Conservation (phyloP, 2,797 vertebrate genomes). For the Poliocrania exsul region DNA sequence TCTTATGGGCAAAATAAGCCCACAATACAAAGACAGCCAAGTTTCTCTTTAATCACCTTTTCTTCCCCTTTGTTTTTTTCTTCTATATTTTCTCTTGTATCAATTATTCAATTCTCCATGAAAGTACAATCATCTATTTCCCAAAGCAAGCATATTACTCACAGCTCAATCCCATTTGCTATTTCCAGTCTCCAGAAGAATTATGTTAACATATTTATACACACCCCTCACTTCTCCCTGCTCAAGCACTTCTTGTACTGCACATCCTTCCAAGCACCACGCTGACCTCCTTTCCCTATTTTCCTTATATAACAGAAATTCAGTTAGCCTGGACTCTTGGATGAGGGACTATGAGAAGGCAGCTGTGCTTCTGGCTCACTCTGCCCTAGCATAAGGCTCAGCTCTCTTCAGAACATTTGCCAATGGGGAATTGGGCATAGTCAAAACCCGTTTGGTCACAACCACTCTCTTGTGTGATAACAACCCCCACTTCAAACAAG, state of each 20-base stretch:
- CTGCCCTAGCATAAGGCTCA: neutral
- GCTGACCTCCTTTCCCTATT: neutral
- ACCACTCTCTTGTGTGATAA: neutral
- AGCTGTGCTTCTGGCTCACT: neutral
- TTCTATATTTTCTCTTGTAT: neutral
- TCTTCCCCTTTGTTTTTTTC: neutral
- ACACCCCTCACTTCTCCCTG: neutral
- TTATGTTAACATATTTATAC: neutral
- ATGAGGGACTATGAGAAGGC: neutral
- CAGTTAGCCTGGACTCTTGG: neutral
- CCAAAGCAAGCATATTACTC: neutral
- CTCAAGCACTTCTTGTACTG: neutral
- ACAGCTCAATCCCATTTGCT: neutral
- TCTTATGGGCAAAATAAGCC: neutral
- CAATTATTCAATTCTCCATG: neutral
- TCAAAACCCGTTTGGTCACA: neutral
- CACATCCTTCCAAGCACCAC: neutral
- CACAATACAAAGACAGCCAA: neutral
- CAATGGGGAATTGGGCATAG: fast-evolving
- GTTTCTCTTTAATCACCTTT: neutral
- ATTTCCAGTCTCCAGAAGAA: neutral
- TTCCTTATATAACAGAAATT: neutral
- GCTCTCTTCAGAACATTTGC: neutral
- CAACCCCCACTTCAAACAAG: neutral
- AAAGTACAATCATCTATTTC: neutral